phyloP scores from a whole-genome alignment of 2,113 vertebrate species.

The Pogona vitticeps region DNA sequence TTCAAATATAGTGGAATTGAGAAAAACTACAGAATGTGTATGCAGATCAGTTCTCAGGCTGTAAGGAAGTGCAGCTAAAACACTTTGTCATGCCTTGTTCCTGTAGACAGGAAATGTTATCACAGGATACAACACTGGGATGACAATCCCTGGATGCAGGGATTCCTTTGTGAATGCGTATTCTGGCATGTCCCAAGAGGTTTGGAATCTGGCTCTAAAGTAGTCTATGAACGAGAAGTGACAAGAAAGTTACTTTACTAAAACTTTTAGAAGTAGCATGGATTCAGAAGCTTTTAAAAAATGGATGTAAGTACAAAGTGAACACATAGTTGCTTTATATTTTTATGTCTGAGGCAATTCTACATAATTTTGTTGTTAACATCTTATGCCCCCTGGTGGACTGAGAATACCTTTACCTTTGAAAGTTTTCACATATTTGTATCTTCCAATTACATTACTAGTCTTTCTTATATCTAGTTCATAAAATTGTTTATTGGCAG shows the following conservation, averaged over 20 bases:
- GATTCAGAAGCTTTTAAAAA: neutral
- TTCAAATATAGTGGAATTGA: neutral
- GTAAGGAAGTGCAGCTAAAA: neutral
- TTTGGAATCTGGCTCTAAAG: neutral
- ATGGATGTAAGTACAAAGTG: neutral
- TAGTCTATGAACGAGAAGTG: neutral
- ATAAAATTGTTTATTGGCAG: neutral
- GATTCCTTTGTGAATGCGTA: neutral
- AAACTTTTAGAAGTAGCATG: neutral
- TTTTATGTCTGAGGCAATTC: neutral
- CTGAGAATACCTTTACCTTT: neutral
- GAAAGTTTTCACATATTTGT: slow-evolving; percentile 22
- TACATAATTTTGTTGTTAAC: slow-evolving; percentile 16
- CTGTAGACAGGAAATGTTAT: neutral
- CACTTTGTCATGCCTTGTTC: neutral
- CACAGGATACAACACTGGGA: neutral
- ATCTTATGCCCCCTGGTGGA: slow-evolving; percentile 26
- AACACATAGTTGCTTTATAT: fast-evolving
- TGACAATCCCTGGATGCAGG: neutral
- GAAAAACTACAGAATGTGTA: neutral
- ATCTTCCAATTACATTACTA: neutral
- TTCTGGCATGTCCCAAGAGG: neutral
- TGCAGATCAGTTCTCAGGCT: neutral
- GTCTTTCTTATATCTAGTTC: neutral
- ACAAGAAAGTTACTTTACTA: neutral